A percentile compares a stretch with the other conserved stretches of the same genome.
These are phyloP conservation scores for Morphnarchus princeps DNA, from an alignment of 2,113 vertebrate genomes.

Conservation along the genomic window DNA sequence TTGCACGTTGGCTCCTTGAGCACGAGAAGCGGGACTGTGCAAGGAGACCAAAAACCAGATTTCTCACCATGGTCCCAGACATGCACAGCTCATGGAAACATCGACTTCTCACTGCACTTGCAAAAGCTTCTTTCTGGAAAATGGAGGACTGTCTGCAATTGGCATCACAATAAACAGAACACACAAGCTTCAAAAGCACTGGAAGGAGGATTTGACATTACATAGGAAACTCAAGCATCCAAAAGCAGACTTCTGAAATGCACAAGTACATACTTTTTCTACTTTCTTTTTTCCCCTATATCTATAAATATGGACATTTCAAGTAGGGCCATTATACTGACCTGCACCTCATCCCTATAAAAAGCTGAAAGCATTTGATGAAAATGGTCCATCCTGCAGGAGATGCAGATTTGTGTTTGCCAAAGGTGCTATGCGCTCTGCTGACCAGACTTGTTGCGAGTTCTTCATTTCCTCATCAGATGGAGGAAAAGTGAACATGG, in stretches of 20 bases:
- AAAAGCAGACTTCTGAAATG: background rate
- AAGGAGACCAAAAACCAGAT: background rate
- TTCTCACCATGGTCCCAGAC: background rate
- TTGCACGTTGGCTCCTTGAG: background rate
- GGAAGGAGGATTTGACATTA: background rate
- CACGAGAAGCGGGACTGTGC: accelerated
- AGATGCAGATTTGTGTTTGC: background rate
- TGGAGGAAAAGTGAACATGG: background rate
- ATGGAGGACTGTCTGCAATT: background rate
- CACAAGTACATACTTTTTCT: background rate
- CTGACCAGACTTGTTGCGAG: background rate
- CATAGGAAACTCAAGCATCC: background rate
- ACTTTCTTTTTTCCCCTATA: background rate
- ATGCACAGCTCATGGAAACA: background rate
- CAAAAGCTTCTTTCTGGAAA: background rate
- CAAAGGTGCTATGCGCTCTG: background rate
- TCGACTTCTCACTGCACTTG: background rate
- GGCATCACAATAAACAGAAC: background rate
- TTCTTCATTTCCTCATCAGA: background rate
- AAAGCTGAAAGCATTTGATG: background rate
- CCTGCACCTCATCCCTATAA: background rate
- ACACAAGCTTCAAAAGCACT: background rate
- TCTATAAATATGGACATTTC: background rate
- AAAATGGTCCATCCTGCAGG: background rate
- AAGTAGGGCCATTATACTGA: background rate